Base-by-base conservation (phyloP, 2,113 vertebrate genomes). In the Daphoenositta chrysoptera region DNA sequence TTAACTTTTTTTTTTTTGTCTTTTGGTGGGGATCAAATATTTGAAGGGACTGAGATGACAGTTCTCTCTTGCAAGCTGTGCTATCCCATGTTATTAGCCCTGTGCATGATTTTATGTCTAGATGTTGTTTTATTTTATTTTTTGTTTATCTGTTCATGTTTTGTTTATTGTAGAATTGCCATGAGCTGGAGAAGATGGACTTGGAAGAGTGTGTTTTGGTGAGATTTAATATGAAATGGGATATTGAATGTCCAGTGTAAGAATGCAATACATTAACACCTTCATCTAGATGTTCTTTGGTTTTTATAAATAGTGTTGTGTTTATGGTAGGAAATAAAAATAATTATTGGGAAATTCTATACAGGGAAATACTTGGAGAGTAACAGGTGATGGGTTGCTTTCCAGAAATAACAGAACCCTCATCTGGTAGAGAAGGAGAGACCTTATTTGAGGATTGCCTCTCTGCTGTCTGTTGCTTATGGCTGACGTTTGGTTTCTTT, bases 161-260 rank as follows among this genome's bases (percentile, higher is more conserved):
- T 86, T 77, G 37, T 94, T 39, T 85, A 19, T 97, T 98, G 77
- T 96, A 98, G 99, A 99, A 99, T 87, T 99, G 99, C 95, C 99
- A 99, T 6, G 99, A 98, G 83, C 98, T 99, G 95, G 99, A 99
- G 98, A 99, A 99, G 98, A 99, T 99, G 99, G 99, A 99, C 96
- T 98, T 99, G 78, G 99, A 99, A 98, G 99, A 99, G 95, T 99
- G 99, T 96, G 98, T 99, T 97, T 98, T 99, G 98, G 99, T 99
- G 97, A 99, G 98, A 93, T 72, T 85, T 73, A 30, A n/a, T 53
- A 72, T 56, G 37, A 54, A 77, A 93, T 81, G 30, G 35, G 91
- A 31, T 94, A 50, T 65, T 51, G 20, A 78, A 75, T 2, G 1
- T 50, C 39, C 39, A 69, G 7, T 79, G 33, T 77, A 76, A 87